Percentiles rank a stretch among this genome's conserved stretches.
Conservation (phyloP, 2,113 vertebrate species). For the Silurus asotus region DNA sequence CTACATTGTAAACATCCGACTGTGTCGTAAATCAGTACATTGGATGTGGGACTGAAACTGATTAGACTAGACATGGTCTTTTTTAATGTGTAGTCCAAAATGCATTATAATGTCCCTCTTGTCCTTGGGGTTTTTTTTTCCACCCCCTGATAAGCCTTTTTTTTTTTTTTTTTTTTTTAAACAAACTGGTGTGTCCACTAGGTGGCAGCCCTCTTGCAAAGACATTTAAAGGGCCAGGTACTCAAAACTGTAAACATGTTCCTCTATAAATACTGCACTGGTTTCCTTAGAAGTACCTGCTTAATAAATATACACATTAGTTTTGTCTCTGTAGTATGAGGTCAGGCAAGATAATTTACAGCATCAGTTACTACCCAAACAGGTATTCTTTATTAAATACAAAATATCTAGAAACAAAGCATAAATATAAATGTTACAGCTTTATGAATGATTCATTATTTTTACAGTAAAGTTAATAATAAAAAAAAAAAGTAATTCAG, state of each 20-base stretch:
- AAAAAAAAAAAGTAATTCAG: neutral
- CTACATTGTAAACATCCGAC: neutral
- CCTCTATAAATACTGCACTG: neutral
- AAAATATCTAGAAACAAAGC: neutral
- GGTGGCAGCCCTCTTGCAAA: neutral
- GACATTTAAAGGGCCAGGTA: neutral
- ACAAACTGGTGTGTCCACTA: neutral
- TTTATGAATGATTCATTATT: neutral
- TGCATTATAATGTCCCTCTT: neutral
- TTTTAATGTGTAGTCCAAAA: neutral
- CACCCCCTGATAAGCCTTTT: neutral
- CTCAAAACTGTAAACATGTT: neutral
- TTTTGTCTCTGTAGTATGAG: neutral
- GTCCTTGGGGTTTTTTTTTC: neutral
- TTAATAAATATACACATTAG: neutral
- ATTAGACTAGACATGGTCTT: neutral
- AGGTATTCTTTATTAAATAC: neutral
- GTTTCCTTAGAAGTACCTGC: neutral
- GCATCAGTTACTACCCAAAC: neutral
- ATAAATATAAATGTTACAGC: neutral
- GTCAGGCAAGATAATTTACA: neutral
- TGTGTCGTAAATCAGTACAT: neutral
- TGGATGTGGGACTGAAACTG: neutral
- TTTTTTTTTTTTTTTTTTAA: neutral
- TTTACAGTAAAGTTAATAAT: neutral